Base-by-base conservation (phyloP, 1,140 invertebrate genomes). In the Archivesica marissinica region DNA sequence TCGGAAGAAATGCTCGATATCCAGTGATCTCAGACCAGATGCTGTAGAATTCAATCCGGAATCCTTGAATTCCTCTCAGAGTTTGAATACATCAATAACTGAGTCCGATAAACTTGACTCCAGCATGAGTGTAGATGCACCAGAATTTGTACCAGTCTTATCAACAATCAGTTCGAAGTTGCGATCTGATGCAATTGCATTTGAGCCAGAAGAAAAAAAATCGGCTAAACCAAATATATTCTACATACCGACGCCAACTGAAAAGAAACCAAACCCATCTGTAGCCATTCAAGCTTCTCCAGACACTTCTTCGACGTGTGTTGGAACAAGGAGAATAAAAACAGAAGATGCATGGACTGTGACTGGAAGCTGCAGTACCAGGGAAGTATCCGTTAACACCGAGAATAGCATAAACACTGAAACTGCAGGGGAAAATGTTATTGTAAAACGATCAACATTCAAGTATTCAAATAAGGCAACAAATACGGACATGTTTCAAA, bases 361-460 rank as follows among this genome's bases (percentile, higher is more conserved):
- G 13, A 81, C 79, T 15, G n/a, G 15, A 39, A 72, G 17, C 59
- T 81, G 79, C 59, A 38, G 39, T 13, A 39, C 11, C 35, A 68
- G 79, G 41, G 66, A 72, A 33, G 79, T 81, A 38, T 28, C n/a
- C 54, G 66, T 81, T n/a, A 70, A 72, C 33, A 81, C 79, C 11
- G 50, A 25, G 0, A 17, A 3, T 6, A n/a, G n/a, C n/a, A n/a
- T n/a, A n/a, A 38, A 47, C 41, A 2, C 23, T 15, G 35, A 28
- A 38, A 79, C 17, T 17, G 39, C 38, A 61, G 59, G 35, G 25
- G 15, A 28, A 28, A 56, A 50, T 17, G 25, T 38, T 1, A 41
- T 2, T 25, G 35, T 41, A 0, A 41, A 35, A 54, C 38, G 47
- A 17, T n/a, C 41, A n/a, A 20, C 38, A 41, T 35, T 7, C 25